These are phyloP conservation scores for Neodon shergylaensis DNA, from an alignment of 2,113 vertebrate species.

Conservation along the genomic window DNA sequence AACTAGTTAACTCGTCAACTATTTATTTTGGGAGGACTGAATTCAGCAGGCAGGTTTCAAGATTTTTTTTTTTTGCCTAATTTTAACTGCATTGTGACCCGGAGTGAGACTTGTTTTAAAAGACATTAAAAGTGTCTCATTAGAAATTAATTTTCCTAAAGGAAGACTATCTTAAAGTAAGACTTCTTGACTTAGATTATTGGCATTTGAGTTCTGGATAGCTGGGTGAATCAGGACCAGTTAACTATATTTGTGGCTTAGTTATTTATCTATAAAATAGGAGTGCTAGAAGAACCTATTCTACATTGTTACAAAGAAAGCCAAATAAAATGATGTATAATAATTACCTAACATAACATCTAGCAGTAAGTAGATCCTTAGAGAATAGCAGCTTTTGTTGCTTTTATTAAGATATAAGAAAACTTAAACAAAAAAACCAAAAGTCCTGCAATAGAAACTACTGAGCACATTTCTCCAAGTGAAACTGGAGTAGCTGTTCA, in stretches of 20 bases:
- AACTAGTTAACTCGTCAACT: conserved; percentile 23
- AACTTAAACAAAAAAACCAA: neutral
- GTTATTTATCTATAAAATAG: conserved; percentile 23
- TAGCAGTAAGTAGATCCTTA: conserved; percentile 33
- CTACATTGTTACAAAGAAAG: neutral
- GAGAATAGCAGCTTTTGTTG: conserved; percentile 36
- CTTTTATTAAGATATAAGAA: conserved; percentile 64
- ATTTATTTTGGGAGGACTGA: conserved; percentile 39
- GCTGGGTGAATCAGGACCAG: conserved; percentile 33
- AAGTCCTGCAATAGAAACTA: conserved; percentile 64
- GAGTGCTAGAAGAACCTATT: neutral
- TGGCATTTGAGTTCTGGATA: conserved; percentile 26
- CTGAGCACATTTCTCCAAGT: conserved; percentile 59
- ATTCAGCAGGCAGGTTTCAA: conserved; percentile 43
- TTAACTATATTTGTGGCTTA: neutral
- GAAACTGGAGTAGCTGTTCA: conserved; percentile 58
- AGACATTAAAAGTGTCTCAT: neutral
- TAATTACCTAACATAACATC: neutral
- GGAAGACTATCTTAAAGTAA: conserved; percentile 2
- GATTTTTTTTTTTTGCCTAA: conserved; percentile 47
- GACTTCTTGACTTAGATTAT: neutral
- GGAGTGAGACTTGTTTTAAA: neutral
- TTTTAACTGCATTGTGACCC: conserved; percentile 19
- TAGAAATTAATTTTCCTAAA: conserved; percentile 54
- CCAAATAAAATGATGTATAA: conserved; percentile 14